These are phyloP conservation scores for Rhynchonycteris naso DNA, from an alignment of 2,797 vertebrate species.

Conservation along the genomic window DNA sequence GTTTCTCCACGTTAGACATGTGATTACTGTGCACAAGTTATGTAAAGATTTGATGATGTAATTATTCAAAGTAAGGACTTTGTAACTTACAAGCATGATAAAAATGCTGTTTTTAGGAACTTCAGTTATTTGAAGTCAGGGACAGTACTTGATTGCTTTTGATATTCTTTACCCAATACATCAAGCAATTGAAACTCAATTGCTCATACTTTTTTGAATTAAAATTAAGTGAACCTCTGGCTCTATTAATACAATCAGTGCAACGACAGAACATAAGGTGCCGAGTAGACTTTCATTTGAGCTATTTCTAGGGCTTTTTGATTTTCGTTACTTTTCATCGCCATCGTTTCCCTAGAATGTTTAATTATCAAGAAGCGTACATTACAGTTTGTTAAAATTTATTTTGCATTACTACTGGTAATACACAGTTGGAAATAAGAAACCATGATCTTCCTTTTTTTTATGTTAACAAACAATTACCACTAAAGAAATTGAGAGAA, in stretches of 20 bases:
- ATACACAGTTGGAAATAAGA: conserved; percentile 4
- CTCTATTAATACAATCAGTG: not conserved
- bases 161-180: not conserved
- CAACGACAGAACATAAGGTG: not conserved
- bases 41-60: not conserved
- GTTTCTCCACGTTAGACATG: not conserved
- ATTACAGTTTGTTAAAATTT: not conserved
- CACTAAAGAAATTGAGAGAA: not conserved
- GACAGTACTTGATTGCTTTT: not conserved
- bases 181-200: not conserved
- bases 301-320: not conserved
- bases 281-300: not conserved
- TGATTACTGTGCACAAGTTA: not conserved
- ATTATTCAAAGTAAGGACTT: not conserved
- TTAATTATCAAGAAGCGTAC: not conserved
- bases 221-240: not conserved
- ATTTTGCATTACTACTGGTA: not conserved
- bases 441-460: not conserved
- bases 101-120: not conserved
- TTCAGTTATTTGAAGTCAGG: not conserved
- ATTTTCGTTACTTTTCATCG: not conserved
- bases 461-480: not conserved
- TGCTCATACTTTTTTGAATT: not conserved
- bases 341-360: not conserved
- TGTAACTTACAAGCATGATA: not conserved